These are phyloP conservation scores for Sinocyclocheilus anshuiensis DNA, from an alignment of 2,113 vertebrate species.

Conservation along the genomic window DNA sequence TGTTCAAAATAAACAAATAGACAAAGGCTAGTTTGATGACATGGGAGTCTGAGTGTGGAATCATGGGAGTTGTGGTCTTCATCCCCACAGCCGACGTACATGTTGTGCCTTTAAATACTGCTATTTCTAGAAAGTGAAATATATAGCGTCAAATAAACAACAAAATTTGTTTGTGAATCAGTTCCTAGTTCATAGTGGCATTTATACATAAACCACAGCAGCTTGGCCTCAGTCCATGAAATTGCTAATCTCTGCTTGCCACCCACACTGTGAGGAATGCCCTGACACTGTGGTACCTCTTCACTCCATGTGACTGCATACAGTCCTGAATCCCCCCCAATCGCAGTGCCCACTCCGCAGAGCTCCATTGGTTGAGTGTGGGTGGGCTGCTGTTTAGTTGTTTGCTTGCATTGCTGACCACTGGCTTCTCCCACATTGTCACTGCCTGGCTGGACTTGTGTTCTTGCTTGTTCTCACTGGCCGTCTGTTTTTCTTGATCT, in stretches of 20 bases:
- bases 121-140: neutral
- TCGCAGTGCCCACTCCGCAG: slow-evolving; percentile 30
- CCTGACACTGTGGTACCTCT: slow-evolving; percentile 46
- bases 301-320: slow-evolving; percentile 9
- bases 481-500: slow-evolving; percentile 13
- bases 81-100: no score
- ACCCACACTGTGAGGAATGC: slow-evolving; percentile 58
- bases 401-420: slow-evolving; percentile 60
- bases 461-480: slow-evolving; percentile 47
- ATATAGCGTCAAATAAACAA: neutral
- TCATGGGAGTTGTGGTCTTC: no score
- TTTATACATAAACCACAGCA: neutral
- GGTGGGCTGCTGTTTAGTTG: slow-evolving; percentile 52
- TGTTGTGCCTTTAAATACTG: neutral
- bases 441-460: slow-evolving; percentile 57
- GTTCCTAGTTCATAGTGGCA: neutral
- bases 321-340: neutral
- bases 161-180: neutral
- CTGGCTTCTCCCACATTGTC: slow-evolving; percentile 51
- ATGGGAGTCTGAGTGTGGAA: no score
- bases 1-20: no score
- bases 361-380: slow-evolving; percentile 51
- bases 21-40: no score
- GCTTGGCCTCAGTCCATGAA: slow-evolving; percentile 21
- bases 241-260: slow-evolving; percentile 41